Base-by-base conservation (phyloP, 2,888 invertebrate genomes). In the Bellardia bayeri region DNA sequence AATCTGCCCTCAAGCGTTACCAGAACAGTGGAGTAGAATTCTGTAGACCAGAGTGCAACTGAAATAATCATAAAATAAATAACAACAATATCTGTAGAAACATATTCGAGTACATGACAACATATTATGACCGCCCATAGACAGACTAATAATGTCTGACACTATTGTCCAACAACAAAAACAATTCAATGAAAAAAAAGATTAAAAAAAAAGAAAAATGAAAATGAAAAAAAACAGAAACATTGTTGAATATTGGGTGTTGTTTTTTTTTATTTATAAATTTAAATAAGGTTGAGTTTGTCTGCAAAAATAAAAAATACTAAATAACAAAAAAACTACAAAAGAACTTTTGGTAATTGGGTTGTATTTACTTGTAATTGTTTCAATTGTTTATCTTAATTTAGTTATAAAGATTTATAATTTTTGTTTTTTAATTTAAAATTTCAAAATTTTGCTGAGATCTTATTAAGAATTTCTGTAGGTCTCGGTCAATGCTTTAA, bases 231-330 rank as follows among this genome's bases (percentile, higher is more conserved):
- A 54, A 49, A 30, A n/a, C 9, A 11, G 54, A 45, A 58, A 76
- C 6, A 61, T 51, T 40, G 37, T 40, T 54, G 49, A 63, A 14
- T 79, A 42, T 71, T 72, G 71, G 61, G 66, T 45, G 78, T 56
- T 74, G 37, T 82, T 69, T 71, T 85, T 85, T 82, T 58, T 23
- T 23, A 23, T 16, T 11, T 16, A 81, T 85, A 79, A 82, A 89
- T 89, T 89, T 85, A 80, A 89, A 88, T 85, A 68, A 85, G 87
- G 75, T 87, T 82, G 81, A 85, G 79, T 88, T 86, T 79, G 68
- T 78, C 61, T 78, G 54, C 54, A 30, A 40, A n/a, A 56, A 2
- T 11, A 42, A 54, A 40, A 51, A 61, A 6, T 6, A 14, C 8
- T 45, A 14, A n/a, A 23, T 37, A 37, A 37, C 3, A 0, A 37